Evolutionary conservation across 2,888 invertebrate genomes (phyloP).

Genomic region (Polyommatus iphigenia): DNA sequence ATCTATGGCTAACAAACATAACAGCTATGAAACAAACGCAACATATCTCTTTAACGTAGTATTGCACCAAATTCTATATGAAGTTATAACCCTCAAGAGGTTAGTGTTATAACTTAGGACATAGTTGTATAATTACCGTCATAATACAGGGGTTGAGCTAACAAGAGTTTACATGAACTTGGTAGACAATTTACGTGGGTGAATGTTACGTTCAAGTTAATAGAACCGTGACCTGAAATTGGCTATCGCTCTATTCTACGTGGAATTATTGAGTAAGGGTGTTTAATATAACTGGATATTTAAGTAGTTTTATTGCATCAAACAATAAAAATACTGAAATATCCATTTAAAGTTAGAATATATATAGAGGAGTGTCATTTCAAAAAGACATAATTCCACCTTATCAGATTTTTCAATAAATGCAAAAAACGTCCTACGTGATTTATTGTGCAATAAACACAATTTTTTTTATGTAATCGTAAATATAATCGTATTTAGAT

Average conservation of each 20-base stretch:
- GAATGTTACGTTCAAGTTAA: constrained; percentile 5
- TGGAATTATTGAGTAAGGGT: background rate
- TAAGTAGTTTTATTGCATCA: no score
- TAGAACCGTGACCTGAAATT: constrained; percentile 3
- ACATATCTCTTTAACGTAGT: background rate
- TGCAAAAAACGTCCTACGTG: no score
- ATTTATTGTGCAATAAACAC: no score
- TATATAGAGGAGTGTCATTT: no score
- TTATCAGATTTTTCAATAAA: no score
- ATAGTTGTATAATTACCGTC: constrained; percentile 24
- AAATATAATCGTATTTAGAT: no score
- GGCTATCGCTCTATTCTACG: background rate
- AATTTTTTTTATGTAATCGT: no score
- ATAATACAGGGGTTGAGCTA: constrained; percentile 21
- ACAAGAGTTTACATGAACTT: constrained; percentile 6
- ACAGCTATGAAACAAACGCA: background rate
- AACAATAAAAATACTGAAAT: no score
- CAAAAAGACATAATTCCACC: no score
- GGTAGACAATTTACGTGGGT: constrained; percentile 11
- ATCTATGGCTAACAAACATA: background rate
- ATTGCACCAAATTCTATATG: background rate
- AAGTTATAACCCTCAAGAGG: background rate
- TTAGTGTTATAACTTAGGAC: background rate
- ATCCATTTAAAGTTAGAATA: no score
- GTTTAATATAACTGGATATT: no score